These are phyloP conservation scores for Graptemys geographica DNA, from an alignment of 2,797 vertebrate genomes.

Conservation along the genomic window DNA sequence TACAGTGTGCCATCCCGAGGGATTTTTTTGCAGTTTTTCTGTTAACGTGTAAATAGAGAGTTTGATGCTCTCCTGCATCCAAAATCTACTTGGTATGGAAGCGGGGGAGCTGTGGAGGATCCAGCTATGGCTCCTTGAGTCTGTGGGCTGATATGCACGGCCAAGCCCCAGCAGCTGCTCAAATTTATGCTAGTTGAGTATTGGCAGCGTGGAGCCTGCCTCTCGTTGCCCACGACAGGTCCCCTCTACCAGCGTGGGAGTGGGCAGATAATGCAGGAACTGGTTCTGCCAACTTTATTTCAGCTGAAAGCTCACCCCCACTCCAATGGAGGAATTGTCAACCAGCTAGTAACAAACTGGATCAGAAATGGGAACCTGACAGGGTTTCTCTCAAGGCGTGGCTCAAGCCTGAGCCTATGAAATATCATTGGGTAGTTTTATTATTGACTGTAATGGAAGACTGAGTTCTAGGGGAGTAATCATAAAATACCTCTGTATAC, in stretches of 20 bases:
- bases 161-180: neutral
- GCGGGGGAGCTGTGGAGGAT: neutral
- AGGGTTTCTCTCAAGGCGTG: neutral
- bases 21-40: neutral
- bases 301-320: neutral
- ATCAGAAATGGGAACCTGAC: neutral
- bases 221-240: neutral
- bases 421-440: constrained; percentile 44
- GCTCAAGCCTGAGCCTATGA: constrained; percentile 37
- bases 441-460: constrained; percentile 63
- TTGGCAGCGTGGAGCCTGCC: neutral
- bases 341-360: neutral
- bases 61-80: rapidly evolving
- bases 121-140: neutral
- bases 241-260: neutral
- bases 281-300: neutral
- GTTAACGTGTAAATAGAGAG: neutral
- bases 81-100: neutral
- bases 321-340: neutral
- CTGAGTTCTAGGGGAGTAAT: constrained; percentile 45
- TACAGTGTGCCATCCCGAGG: neutral
- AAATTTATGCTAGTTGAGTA: neutral
- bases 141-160: neutral
- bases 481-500: constrained; percentile 60
- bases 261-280: neutral